Conservation (phyloP, 2,113 vertebrate genomes). For the Corythaixoides concolor region DNA sequence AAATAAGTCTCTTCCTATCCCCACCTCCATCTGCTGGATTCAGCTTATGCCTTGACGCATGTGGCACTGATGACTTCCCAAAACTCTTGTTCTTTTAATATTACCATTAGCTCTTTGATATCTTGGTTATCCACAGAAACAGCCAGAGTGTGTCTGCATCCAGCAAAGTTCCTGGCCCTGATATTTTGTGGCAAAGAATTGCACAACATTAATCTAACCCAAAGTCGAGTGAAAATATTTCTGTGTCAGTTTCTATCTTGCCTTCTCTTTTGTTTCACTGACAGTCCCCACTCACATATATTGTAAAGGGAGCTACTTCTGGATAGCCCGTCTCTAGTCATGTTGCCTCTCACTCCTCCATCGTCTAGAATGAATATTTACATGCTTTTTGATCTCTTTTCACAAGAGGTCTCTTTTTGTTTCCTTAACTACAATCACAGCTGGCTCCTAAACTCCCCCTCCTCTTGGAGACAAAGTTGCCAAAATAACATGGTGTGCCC, state of each 20-base stretch:
- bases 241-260: not conserved
- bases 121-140: conserved; percentile 44
- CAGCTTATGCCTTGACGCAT: conserved; percentile 14
- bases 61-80: conserved; percentile 17
- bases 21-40: conserved; percentile 5
- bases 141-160: conserved; percentile 1
- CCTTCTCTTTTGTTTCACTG: not conserved
- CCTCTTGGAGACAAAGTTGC: not conserved
- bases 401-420: not conserved
- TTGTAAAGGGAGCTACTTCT: not conserved
- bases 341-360: not conserved
- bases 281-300: not conserved
- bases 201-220: conserved; percentile 39
- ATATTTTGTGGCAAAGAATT: conserved; percentile 54
- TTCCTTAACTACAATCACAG: not conserved
- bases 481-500: not conserved
- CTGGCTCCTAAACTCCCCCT: not conserved
- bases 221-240: conserved; percentile 21
- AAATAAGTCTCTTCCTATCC: conserved; percentile 15
- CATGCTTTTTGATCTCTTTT: not conserved
- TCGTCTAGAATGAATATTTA: not conserved
- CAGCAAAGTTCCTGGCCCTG: conserved; percentile 47
- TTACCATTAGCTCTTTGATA: conserved; percentile 41
- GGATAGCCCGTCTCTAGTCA: not conserved
- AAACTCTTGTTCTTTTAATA: conserved; percentile 26